phyloP scores from a whole-genome alignment of 1,140 invertebrate genomes.

The Frieseomelitta varia region DNA sequence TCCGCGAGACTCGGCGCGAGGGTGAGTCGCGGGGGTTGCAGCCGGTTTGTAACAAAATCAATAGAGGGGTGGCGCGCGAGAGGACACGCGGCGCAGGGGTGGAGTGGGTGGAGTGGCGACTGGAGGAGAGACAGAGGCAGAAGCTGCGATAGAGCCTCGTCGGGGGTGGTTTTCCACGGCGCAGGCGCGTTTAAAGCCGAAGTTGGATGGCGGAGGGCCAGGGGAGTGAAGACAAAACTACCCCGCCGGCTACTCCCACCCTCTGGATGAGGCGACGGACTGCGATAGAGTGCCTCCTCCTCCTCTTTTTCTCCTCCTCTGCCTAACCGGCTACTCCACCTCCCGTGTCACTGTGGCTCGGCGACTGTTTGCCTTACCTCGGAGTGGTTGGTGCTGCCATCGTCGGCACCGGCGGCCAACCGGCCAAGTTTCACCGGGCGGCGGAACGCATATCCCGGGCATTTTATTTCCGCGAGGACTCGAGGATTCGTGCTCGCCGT shows the following conservation, averaged over 20 bases:
- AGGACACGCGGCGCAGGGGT: conserved; percentile 69
- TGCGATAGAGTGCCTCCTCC: conserved; percentile 80
- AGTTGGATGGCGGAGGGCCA: conserved; percentile 55
- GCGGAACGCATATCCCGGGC: conserved; percentile 50
- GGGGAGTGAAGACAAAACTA: conserved; percentile 71
- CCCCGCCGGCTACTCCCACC: conserved; percentile 67
- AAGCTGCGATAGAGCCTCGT: conserved; percentile 22
- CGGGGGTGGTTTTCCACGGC: conserved; percentile 53
- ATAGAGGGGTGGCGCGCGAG: conserved; percentile 81
- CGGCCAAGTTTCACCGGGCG: conserved; percentile 1
- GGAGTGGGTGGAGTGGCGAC: conserved; percentile 31
- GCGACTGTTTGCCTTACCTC: conserved; percentile 51
- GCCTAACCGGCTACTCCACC: conserved; percentile 42
- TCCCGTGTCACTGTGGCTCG: conserved; percentile 51
- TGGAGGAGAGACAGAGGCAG: conserved; percentile 51
- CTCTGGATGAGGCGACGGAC: conserved; percentile 79
- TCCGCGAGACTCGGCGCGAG: conserved; percentile 59
- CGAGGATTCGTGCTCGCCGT: conserved; percentile 24
- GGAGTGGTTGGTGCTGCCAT: conserved; percentile 73
- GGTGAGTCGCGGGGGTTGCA: conserved; percentile 66
- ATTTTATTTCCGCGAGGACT: conserved; percentile 53
- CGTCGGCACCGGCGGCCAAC: conserved; percentile 39
- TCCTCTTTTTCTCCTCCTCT: conserved; percentile 48
- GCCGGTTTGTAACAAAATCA: conserved; percentile 82
- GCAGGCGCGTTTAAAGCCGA: conserved; percentile 62